These are phyloP conservation scores for Corythornis cristatus DNA, from an alignment of 2,113 vertebrate genomes.

Conservation along the genomic window DNA sequence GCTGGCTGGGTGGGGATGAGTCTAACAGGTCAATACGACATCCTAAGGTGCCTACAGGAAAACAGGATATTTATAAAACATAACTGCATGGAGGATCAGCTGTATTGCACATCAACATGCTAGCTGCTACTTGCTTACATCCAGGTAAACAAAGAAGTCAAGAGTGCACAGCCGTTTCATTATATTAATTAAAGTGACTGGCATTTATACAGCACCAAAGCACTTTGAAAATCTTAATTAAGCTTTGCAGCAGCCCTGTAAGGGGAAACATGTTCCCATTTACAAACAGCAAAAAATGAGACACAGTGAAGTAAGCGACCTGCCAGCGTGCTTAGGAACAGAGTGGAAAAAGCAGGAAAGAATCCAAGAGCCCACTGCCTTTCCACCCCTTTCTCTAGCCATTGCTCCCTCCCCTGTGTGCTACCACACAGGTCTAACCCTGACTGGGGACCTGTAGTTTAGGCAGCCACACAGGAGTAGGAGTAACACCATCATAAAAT, in stretches of 20 bases:
- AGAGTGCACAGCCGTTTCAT: neutral
- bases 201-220: slow-evolving; percentile 51
- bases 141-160: slow-evolving; percentile 45
- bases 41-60: neutral
- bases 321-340: neutral
- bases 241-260: slow-evolving; percentile 10
- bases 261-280: slow-evolving; percentile 57
- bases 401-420: fast-evolving
- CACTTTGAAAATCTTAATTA: slow-evolving; percentile 65
- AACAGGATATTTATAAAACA: neutral
- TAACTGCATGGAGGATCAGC: neutral
- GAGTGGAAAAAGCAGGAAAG: neutral
- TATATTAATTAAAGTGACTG: slow-evolving; percentile 66
- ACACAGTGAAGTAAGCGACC: neutral
- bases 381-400: neutral
- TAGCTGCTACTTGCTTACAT: neutral
- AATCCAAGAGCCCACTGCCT: neutral
- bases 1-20: fast-evolving
- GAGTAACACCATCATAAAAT: neutral
- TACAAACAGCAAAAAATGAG: slow-evolving; percentile 53
- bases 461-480: neutral
- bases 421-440: neutral
- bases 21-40: neutral
- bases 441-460: neutral
- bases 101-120: neutral